These are phyloP conservation scores for Bombyx mandarina DNA, from an alignment of 1,140 invertebrate species.

Conservation along the genomic window DNA sequence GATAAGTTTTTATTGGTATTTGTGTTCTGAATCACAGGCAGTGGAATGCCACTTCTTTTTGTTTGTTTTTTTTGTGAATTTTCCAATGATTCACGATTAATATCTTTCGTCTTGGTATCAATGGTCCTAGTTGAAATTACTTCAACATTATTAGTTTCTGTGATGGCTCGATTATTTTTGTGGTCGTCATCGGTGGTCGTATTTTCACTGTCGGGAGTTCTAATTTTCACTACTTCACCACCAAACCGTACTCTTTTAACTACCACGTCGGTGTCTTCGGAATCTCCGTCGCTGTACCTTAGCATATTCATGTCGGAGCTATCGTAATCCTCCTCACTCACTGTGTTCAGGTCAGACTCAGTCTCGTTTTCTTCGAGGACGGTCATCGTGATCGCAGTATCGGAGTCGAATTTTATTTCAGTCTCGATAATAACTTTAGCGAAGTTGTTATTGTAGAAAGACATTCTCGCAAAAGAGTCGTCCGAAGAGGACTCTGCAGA, in stretches of 20 bases:
- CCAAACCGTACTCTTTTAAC: slow-evolving; percentile 83
- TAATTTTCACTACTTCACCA: slow-evolving; percentile 85
- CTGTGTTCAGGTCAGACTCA: slow-evolving; percentile 52
- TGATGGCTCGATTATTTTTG: slow-evolving; percentile 20
- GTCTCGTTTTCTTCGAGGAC: slow-evolving; percentile 79
- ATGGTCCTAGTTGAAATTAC: slow-evolving; percentile 28
- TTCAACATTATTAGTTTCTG: slow-evolving; percentile 30
- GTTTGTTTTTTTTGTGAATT: slow-evolving; percentile 14
- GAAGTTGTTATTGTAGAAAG: slow-evolving; percentile 48
- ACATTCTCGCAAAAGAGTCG: slow-evolving; percentile 39
- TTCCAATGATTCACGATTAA: slow-evolving; percentile 40
- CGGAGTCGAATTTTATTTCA: slow-evolving; percentile 83
- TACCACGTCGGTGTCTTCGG: slow-evolving; percentile 70
- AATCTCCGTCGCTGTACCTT: slow-evolving; percentile 72
- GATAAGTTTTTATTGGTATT: slow-evolving; percentile 23
- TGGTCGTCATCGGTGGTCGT: slow-evolving; percentile 64
- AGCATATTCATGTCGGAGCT: slow-evolving; percentile 65
- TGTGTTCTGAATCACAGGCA: slow-evolving; percentile 50
- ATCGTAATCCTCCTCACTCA: slow-evolving; percentile 66
- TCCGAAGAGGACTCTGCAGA: slow-evolving; percentile 60
- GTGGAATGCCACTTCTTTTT: slow-evolving; percentile 56
- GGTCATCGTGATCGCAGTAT: slow-evolving; percentile 85
- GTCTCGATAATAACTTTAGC: slow-evolving; percentile 83
- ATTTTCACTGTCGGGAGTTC: slow-evolving; percentile 85
- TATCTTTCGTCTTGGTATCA: slow-evolving; percentile 49